Conservation (phyloP, 2,113 vertebrate genomes). For the Cranoglanis bouderius region DNA sequence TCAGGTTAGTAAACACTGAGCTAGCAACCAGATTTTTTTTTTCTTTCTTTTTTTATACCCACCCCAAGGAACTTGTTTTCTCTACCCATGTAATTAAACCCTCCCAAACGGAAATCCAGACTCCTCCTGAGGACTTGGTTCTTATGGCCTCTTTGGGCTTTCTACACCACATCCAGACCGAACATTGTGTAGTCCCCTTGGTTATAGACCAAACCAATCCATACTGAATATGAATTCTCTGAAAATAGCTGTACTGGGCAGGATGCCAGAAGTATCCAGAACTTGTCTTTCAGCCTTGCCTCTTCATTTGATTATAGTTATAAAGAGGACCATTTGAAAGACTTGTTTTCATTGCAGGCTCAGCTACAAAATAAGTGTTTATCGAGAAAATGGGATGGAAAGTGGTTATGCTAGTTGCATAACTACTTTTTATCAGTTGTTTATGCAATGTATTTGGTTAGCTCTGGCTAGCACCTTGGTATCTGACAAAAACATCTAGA, state of each 20-base stretch:
- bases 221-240: not conserved
- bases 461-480: conserved; percentile 1
- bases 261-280: not conserved
- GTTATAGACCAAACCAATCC: not conserved
- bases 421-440: not conserved
- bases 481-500: conserved; percentile 13
- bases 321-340: not conserved
- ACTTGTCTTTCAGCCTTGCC: not conserved
- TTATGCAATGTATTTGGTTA: not conserved
- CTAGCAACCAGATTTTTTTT: not conserved
- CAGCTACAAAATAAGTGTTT: not conserved
- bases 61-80: not conserved
- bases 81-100: conserved; percentile 31
- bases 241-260: not conserved
- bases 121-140: conserved; percentile 17
- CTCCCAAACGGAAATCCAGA: conserved; percentile 29
- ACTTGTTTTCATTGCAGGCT: conserved; percentile 15
- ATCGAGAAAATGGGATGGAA: not conserved
- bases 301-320: conserved; percentile 20
- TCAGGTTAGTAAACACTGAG: conserved; percentile 7
- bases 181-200: not conserved
- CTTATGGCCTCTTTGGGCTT: conserved; percentile 2
- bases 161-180: conserved; percentile 1
- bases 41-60: not conserved
- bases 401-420: not conserved